Percentiles rank a stretch among this genome's conserved stretches.
Conservation (phyloP, 2,797 vertebrate genomes). For the Nyctalus aviator region DNA sequence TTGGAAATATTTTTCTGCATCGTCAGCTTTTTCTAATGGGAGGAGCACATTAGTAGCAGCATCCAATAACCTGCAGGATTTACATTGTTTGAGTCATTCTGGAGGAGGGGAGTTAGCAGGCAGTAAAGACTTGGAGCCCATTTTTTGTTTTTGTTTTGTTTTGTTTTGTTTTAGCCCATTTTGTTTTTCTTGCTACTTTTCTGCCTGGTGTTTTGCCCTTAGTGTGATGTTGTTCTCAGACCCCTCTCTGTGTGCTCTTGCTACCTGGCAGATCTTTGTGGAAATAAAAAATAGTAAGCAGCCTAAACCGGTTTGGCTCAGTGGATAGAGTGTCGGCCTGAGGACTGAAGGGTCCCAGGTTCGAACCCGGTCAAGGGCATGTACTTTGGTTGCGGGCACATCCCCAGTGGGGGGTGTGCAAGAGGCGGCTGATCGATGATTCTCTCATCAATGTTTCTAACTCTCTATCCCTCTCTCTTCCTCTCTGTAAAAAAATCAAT, state of each 20-base stretch:
- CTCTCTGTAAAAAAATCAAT: too few species aligned
- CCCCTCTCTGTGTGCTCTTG: slow-evolving; percentile 30
- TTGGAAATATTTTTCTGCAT: slow-evolving; percentile 63
- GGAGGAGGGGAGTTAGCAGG: slow-evolving; percentile 45
- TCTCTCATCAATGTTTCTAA: too few species aligned
- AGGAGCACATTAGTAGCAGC: neutral
- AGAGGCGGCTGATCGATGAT: too few species aligned
- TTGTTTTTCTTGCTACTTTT: slow-evolving; percentile 57
- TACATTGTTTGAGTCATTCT: neutral
- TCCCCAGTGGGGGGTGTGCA: too few species aligned
- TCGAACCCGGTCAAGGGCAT: too few species aligned
- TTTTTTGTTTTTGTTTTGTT: neutral
- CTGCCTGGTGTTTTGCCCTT: neutral
- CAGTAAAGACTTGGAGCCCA: slow-evolving; percentile 1
- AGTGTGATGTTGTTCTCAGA: neutral
- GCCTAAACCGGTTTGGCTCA: neutral
- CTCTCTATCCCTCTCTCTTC: too few species aligned
- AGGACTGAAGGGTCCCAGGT: too few species aligned
- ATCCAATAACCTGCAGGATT: slow-evolving; percentile 53
- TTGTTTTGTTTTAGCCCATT: neutral
- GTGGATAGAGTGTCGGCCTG: too few species aligned
- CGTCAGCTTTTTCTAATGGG: slow-evolving; percentile 16
- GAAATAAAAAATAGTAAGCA: neutral
- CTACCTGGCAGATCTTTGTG: slow-evolving; percentile 9
- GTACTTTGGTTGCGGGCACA: too few species aligned